These are phyloP conservation scores for Mongoloraphidia duomilia DNA, from an alignment of 2,888 invertebrate species.

Conservation along the genomic window DNA sequence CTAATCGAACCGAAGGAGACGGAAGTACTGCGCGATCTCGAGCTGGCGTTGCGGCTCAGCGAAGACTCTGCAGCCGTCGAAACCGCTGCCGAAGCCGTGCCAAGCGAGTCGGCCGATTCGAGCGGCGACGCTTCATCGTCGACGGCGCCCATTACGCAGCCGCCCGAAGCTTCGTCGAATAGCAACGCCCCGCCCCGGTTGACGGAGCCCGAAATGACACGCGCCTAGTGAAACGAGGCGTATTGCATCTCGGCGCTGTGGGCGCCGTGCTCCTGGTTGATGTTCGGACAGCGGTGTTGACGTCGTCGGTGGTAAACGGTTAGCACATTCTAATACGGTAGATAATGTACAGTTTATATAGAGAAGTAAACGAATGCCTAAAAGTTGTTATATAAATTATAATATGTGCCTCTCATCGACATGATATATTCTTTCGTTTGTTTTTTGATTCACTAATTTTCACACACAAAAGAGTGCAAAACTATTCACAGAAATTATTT, in stretches of 20 bases:
- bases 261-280: conserved; percentile 3
- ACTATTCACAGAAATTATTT: too few species aligned
- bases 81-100: not conserved
- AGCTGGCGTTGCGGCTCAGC: conserved; percentile 60
- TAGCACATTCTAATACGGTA: not conserved
- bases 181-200: not conserved
- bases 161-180: conserved; percentile 1
- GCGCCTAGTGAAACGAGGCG: conserved; percentile 5
- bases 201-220: not conserved
- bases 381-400: not conserved
- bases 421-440: not conserved
- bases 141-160: not conserved
- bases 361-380: too few species aligned
- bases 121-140: not conserved
- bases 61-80: conserved; percentile 25
- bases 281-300: conserved; percentile 2
- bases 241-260: not conserved
- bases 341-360: not conserved
- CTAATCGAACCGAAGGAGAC: conserved; percentile 93
- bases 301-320: conserved; percentile 1
- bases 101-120: not conserved
- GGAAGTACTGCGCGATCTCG: conserved; percentile 84
- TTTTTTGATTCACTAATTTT: not conserved
- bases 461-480: too few species aligned
- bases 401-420: not conserved